Base-by-base conservation (phyloP, 1,140 invertebrate species). In the Schmidtea mediterranea region DNA sequence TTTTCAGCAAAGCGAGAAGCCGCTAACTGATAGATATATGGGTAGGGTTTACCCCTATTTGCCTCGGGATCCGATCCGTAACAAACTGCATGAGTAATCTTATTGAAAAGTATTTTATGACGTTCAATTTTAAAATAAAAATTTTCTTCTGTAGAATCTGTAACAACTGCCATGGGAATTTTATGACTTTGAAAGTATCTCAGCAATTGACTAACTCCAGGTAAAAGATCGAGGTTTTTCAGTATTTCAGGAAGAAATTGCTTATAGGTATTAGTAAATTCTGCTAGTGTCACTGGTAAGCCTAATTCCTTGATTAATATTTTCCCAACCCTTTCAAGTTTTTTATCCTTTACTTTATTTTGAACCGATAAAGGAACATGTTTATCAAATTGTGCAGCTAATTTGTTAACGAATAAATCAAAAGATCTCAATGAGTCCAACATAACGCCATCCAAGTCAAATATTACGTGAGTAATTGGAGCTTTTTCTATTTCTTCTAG, bases 1-100 rank as follows among this genome's bases (percentile, higher is more conserved):
- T 21, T 45, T 2, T 45, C 43, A 39, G 38, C 6, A 45, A 45
- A 45, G 2, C 43, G 8, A 19, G 15, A 13, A 5, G 12, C 12
- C 6, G 43, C 43, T 15, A 45, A 3, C 10, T 22, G 12, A 24
- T 45, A 45, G 6, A 45, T 21, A 6, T 45, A 15, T 22, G 43
- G 43, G n/a, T 21, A 15, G 9, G 43, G 43, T 45, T 45, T 45
- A 19, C 43, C 43, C 5, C 12, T 21, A 13, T 45, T 45, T 16
- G 21, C 21, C 22, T 45, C 43, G 6, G n/a, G n/a, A 45, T 45
- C 43, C 10, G 26, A 32, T 22, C 21, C 43, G 1, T 78, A 81
- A 53, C 78, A 73, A 0, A 90, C 82, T 56, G 75, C 73, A 59
- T 86, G 84, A 56, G 76, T 65, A 59, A 87, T 89, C 16, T 77